Base-by-base conservation (phyloP, 2,888 invertebrate genomes). In the Sthenelais limicola region DNA sequence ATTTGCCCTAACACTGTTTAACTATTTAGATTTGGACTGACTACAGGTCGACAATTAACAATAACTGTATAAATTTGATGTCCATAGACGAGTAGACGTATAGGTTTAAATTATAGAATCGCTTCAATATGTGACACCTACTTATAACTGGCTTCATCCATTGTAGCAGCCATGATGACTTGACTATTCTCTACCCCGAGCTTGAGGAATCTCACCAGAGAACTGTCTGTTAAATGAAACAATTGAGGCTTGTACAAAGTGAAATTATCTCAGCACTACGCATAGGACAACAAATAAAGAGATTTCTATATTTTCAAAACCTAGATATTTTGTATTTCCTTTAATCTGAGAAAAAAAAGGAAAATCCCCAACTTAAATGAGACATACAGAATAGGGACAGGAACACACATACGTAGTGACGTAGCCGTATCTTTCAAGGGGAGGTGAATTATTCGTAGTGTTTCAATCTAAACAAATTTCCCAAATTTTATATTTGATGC, bases 181-280 rank as follows among this genome's bases (percentile, higher is more conserved):
- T 74, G 58, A 33, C 81, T 78, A 71, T 83, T 82, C 47, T 80
- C 77, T 18, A 83, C 79, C n/a, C 80, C 80, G 38, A 80, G 79
- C 70, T 82, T 84, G 56, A 86, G 74, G 70, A 81, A 85, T n/a
- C 83, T 76, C 15, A 83, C 75, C 68, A 87, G 77, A 7, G 80
- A 73, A 18, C 81, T 73, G 68, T 86, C 87, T 86, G 80, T 68
- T 76, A 73, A 30, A 33, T 12, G 3, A 38, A 24, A 26, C 2
- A 26, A 69, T 5, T 62, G 1, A 70, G 30, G 7, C 47, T 35
- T 18, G 52, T 56, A 26, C 1, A n/a, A 32, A 18, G 47, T 72
- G 35, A 33, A 38, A 26, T 24, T 26, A 48, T 18, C 12, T 18
- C 24, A 35, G 35, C 21, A 18, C 21, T 9, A 30, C 15, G 21